These are phyloP conservation scores for Stichodactyla helianthus DNA, from an alignment of 64 coral and sea anemone genomes.

Conservation along the genomic window DNA sequence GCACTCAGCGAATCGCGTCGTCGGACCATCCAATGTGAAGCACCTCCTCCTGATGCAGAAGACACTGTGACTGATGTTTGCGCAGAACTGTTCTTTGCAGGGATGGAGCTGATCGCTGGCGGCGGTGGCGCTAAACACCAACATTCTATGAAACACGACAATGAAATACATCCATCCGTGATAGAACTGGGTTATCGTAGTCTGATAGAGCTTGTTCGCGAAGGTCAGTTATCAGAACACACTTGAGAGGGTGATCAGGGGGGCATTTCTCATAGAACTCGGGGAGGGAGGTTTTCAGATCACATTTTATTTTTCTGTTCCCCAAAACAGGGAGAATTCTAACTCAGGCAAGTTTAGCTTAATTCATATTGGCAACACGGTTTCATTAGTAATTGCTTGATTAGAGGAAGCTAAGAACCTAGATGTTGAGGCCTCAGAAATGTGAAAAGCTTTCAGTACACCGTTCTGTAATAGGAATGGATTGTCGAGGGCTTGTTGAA, in stretches of 20 bases:
- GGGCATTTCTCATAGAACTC: neutral
- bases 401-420: no score
- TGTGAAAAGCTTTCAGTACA: no score
- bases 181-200: slow-evolving; percentile 49
- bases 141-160: slow-evolving; percentile 60
- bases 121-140: slow-evolving; percentile 60
- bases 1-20: slow-evolving; percentile 77
- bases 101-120: slow-evolving; percentile 84
- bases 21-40: slow-evolving; percentile 86
- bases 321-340: no score
- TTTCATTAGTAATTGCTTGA: no score
- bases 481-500: no score
- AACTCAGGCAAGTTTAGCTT: no score
- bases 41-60: slow-evolving; percentile 67
- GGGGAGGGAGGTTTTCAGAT: no score
- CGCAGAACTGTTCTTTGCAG: slow-evolving; percentile 88
- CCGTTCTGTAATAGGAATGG: no score
- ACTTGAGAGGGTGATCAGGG: neutral
- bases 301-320: no score
- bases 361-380: no score
- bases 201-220: slow-evolving; percentile 62
- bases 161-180: slow-evolving; percentile 69
- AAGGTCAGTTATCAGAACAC: slow-evolving; percentile 28
- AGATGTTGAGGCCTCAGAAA: no score
- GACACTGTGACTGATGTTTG: slow-evolving; percentile 80